Evolutionary conservation across 2,888 invertebrate genomes (phyloP), one percentile per base, ranked within the genome.

Genomic region (Microctonus hyperodae): DNA sequence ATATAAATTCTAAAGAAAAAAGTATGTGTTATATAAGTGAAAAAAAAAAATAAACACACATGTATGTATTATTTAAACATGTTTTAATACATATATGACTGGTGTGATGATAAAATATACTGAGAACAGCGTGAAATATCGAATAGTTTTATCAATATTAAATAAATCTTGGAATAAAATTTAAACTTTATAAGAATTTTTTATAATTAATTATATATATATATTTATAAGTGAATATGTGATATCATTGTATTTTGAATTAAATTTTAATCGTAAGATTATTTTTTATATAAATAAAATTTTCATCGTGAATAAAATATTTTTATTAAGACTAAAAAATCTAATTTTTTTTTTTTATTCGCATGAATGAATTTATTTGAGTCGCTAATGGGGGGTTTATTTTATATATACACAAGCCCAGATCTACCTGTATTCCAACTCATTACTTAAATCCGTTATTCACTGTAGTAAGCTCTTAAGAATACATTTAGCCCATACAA

Each of bases 1-100:
- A 71, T 74, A 69, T 68, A 51, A 69, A 59, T 50, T 25, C 48
- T 55, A 64, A 67, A 64, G 67, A 63, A 57, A 58, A 57, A 4
- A 7, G 44, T n/a, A 5, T 44, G 44, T n/a, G n/a, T 28, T 3
- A 28, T 5, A 28, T 5, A 28, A 28, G 28, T 28, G 28, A 28
- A 28, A 28, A 28, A 28, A 28, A 28, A 28, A n/a, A n/a, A n/a
- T n/a, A n/a, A n/a, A n/a, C n/a, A n/a, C n/a, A n/a, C n/a, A n/a
- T n/a, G n/a, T n/a, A n/a, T n/a, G n/a, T n/a, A n/a, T n/a, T n/a
- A n/a, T n/a, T n/a, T n/a, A n/a, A n/a, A n/a, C n/a, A n/a, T n/a
- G n/a, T n/a, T n/a, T n/a, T n/a, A n/a, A n/a, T n/a, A n/a, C n/a
- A n/a, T n/a, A n/a, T n/a, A n/a, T n/a, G n/a, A n/a, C n/a, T n/a